Base-by-base conservation (phyloP, 2,113 vertebrate species). In the Centropristis striata region DNA sequence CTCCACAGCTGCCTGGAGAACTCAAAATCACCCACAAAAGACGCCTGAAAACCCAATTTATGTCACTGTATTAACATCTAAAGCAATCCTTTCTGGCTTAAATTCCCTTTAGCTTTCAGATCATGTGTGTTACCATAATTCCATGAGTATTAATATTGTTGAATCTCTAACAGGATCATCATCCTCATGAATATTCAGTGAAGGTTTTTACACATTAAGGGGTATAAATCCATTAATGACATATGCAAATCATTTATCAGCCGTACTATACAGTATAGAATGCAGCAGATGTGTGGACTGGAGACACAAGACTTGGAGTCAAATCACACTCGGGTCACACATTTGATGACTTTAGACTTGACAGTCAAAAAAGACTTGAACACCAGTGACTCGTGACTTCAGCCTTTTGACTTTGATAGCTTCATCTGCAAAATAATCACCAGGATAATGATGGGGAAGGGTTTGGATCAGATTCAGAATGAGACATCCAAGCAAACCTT, bases 1-100 rank as follows among this genome's bases (percentile, higher is more conserved):
- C 63, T 69, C 13, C 53, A 37, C 68, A 67, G 82, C 75, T 73
- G 80, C 66, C 75, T 63, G 46, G 36, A 66, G 53, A 72, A 60
- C 41, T 58, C n/a, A 68, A 41, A 39, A 71, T 87, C 72, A 61
- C 46, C 36, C 53, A n/a, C 32, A 14, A 39, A 44, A 44, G 21
- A 16, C 58, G 42, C 41, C 25, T 63, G 13, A 63, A 60, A 68
- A 57, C 20, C 51, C 60, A 46, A n/a, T 70, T 42, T 47, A 2
- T 49, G n/a, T 10, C 46, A 51, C 32, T 15, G 14, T 32, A 70
- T 60, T 20, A 44, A 25, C 10, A 63, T 54, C 20, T 54, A 16
- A 36, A 71, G 8, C 4, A 6, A 21, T 15, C 2, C 10, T 36
- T 15, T 55, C 57, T 47, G 10, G n/a, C n/a, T 54, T 21, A 23